These are phyloP conservation scores for Drosophila borborema DNA, from an alignment of 2,888 invertebrate species.

Conservation along the genomic window DNA sequence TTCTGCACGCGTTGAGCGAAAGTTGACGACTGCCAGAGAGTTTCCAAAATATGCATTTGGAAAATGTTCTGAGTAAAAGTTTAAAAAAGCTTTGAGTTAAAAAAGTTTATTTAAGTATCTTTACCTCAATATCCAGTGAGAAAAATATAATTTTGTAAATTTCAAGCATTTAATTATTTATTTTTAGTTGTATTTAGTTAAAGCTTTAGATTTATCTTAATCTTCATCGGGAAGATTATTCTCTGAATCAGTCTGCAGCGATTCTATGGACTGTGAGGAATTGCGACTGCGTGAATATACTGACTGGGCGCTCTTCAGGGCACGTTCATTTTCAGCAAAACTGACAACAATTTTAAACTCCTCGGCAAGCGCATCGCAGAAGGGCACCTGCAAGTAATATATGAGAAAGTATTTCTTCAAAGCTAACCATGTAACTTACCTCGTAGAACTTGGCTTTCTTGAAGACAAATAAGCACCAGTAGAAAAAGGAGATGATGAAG, in stretches of 20 bases:
- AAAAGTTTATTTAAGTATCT: slow-evolving; percentile 32
- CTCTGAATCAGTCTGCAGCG: slow-evolving; percentile 80
- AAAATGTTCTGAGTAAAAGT: slow-evolving; percentile 62
- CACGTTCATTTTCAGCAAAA: slow-evolving; percentile 90
- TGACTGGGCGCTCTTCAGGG: slow-evolving; percentile 86
- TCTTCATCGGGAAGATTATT: slow-evolving; percentile 45
- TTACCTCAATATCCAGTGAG: slow-evolving; percentile 1
- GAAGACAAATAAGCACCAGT: slow-evolving; percentile 79
- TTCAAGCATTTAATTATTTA: too few species aligned
- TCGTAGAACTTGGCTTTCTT: slow-evolving; percentile 79
- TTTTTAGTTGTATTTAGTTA: neutral
- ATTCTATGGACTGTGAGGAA: slow-evolving; percentile 83
- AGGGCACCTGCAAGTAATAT: slow-evolving; percentile 86
- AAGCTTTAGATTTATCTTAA: neutral
- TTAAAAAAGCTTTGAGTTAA: slow-evolving; percentile 43
- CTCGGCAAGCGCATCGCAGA: slow-evolving; percentile 88
- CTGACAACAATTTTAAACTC: slow-evolving; percentile 90
- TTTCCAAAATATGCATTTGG: slow-evolving; percentile 51
- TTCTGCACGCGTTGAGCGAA: slow-evolving; percentile 39
- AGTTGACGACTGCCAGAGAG: slow-evolving; percentile 44
- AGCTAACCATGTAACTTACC: slow-evolving; percentile 60
- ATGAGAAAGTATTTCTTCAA: neutral
- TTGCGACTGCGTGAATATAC: slow-evolving; percentile 83
- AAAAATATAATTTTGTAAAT: too few species aligned
- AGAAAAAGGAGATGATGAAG: slow-evolving; percentile 75